Conservation (phyloP, 1,140 invertebrate species). For the Bradynema listronoti region DNA sequence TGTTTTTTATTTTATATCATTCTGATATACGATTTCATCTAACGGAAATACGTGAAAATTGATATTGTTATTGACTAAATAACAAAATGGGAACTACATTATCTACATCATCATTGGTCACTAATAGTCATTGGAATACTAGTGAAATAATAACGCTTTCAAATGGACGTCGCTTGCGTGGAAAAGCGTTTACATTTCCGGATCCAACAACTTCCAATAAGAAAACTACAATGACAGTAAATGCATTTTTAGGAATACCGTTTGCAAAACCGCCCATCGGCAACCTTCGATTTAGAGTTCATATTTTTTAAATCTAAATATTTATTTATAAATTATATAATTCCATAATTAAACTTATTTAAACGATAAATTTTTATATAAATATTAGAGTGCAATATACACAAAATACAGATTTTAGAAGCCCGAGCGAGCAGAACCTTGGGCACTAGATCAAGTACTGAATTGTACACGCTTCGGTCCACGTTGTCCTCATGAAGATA, state of each 20-base stretch:
- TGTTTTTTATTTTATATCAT: too few species aligned
- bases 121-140: too few species aligned
- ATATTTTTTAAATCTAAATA: not conserved
- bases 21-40: too few species aligned
- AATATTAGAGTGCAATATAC: not conserved
- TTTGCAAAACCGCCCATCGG: conserved; percentile 6
- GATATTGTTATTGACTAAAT: too few species aligned
- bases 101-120: too few species aligned
- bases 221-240: not conserved
- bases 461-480: conserved; percentile 4
- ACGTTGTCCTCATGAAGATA: conserved; percentile 10
- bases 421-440: conserved; percentile 6
- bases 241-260: conserved; percentile 1
- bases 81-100: too few species aligned
- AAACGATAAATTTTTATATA: not conserved
- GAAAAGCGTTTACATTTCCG: conserved; percentile 6
- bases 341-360: not conserved
- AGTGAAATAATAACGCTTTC: too few species aligned
- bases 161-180: too few species aligned
- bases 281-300: conserved; percentile 1
- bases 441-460: conserved; percentile 3
- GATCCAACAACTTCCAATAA: not conserved
- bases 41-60: too few species aligned
- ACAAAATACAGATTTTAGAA: not conserved
- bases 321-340: conserved; percentile 4